phyloP scores from a whole-genome alignment of 2,888 invertebrate species.

The Arge pagana region DNA sequence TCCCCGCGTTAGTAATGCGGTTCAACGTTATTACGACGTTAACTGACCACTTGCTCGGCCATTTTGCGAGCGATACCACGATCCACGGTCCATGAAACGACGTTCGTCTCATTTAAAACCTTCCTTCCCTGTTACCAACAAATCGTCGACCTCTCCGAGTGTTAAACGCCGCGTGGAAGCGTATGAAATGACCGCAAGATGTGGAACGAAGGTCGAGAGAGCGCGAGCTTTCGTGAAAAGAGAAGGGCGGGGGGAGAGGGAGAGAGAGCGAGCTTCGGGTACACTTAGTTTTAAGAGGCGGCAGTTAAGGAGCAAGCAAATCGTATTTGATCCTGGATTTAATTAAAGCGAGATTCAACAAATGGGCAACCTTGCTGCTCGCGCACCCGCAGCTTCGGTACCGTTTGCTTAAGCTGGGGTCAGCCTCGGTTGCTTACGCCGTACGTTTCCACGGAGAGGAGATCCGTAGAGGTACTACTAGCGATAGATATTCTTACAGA shows the following conservation, averaged over 20 bases:
- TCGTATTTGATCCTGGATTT: constrained; percentile 12
- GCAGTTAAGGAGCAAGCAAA: constrained; percentile 4
- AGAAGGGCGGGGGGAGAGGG: not conserved
- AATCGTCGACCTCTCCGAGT: constrained; percentile 3
- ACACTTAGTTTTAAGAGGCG: no score
- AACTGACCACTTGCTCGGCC: constrained; percentile 9
- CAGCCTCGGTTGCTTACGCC: not conserved
- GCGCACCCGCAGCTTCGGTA: no score
- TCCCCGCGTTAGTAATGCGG: no score
- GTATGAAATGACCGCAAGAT: not conserved
- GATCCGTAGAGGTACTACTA: no score
- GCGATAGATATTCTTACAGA: no score
- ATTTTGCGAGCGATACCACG: constrained; percentile 2
- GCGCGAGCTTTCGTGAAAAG: no score
- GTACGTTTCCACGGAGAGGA: no score
- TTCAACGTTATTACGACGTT: constrained; percentile 12
- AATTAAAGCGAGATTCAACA: constrained; percentile 17
- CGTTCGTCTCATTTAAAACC: constrained; percentile 14
- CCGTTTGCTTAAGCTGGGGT: constrained; percentile 9
- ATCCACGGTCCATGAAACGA: not conserved
- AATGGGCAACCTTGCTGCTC: constrained; percentile 1
- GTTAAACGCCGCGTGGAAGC: constrained; percentile 1
- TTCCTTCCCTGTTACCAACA: constrained; percentile 11
- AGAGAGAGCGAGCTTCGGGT: not conserved
- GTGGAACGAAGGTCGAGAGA: not conserved